phyloP scores from a whole-genome alignment of 1,140 invertebrate species.

The Leptoteleia sp. region DNA sequence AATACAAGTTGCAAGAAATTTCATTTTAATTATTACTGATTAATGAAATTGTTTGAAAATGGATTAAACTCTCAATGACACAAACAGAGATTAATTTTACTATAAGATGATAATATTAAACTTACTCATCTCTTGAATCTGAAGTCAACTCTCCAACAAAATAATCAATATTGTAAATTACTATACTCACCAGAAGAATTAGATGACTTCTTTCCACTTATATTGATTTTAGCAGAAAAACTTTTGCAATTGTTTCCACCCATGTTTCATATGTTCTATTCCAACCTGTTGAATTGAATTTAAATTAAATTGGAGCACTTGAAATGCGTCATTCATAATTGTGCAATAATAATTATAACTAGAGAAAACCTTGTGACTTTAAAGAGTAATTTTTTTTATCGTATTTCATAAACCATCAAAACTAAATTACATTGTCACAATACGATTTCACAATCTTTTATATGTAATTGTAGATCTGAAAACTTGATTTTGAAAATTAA shows the following conservation, averaged over 20 bases:
- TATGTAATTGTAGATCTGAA: too few relatives aligned
- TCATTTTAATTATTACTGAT: too few relatives aligned
- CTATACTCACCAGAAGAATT: constrained; percentile 36
- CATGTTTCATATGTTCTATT: constrained; percentile 45
- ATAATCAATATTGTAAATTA: constrained; percentile 25
- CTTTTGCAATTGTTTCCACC: constrained; percentile 68
- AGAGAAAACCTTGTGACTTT: constrained; percentile 9
- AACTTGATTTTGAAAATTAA: too few relatives aligned
- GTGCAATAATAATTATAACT: constrained; percentile 32
- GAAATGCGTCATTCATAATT: constrained; percentile 32
- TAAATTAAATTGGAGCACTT: constrained; percentile 27
- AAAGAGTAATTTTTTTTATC: not conserved
- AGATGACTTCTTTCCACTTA: constrained; percentile 52
- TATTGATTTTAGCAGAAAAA: constrained; percentile 65
- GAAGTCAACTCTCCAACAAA: not conserved
- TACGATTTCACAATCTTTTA: too few relatives aligned
- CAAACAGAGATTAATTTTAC: too few relatives aligned
- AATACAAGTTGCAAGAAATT: too few relatives aligned
- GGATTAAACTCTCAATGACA: too few relatives aligned
- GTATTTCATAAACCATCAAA: not conserved
- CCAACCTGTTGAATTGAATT: constrained; percentile 43
- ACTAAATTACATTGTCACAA: not conserved
- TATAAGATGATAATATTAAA: too few relatives aligned
- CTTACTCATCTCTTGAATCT: too few relatives aligned
- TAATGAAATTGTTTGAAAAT: too few relatives aligned